Percentiles rank a stretch among this genome's conserved stretches.
Evolutionary conservation across 2,888 invertebrate species (phyloP).

Genomic region (Sarcophaga subvicina): DNA sequence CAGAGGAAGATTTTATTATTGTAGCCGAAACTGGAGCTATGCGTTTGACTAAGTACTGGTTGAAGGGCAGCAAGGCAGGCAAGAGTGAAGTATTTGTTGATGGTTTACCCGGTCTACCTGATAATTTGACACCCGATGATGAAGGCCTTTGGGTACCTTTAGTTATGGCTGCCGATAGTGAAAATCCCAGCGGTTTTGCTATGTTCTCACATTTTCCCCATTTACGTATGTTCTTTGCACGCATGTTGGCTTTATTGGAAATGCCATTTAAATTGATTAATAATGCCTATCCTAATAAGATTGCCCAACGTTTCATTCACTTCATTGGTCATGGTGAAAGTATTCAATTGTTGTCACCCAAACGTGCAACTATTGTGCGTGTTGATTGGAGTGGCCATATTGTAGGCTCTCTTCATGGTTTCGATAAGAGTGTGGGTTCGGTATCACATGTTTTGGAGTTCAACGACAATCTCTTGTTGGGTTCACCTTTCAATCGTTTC

Average conservation of each 20-base stretch:
- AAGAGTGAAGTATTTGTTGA: slow-evolving; percentile 90
- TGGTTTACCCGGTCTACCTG: slow-evolving; percentile 86
- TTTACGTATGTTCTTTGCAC: slow-evolving; percentile 85
- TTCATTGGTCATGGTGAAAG: slow-evolving; percentile 87
- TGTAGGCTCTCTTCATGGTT: slow-evolving; percentile 86
- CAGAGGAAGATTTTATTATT: slow-evolving; percentile 91
- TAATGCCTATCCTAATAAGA: slow-evolving; percentile 85
- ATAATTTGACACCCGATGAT: slow-evolving; percentile 83
- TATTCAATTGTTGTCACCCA: slow-evolving; percentile 77
- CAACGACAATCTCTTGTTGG: slow-evolving; percentile 86
- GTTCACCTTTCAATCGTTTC: slow-evolving; percentile 87
- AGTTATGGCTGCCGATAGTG: slow-evolving; percentile 83
- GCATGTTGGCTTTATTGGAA: slow-evolving; percentile 85
- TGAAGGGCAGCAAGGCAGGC: slow-evolving; percentile 92
- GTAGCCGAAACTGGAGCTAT: slow-evolving; percentile 88
- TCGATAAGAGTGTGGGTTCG: slow-evolving; percentile 83
- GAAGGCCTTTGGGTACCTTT: slow-evolving; percentile 87
- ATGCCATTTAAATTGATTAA: slow-evolving; percentile 86
- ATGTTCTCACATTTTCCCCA: slow-evolving; percentile 85
- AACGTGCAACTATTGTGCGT: slow-evolving; percentile 85
- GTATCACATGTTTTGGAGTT: slow-evolving; percentile 87
- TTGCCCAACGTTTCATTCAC: slow-evolving; percentile 85
- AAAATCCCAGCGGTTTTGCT: slow-evolving; percentile 84
- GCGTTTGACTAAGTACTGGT: slow-evolving; percentile 88
- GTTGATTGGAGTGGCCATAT: slow-evolving; percentile 89